A percentile compares a stretch with the other conserved stretches of the same genome.
Conservation (phyloP, 2,113 vertebrate species). For the Tragelaphus imberbis region DNA sequence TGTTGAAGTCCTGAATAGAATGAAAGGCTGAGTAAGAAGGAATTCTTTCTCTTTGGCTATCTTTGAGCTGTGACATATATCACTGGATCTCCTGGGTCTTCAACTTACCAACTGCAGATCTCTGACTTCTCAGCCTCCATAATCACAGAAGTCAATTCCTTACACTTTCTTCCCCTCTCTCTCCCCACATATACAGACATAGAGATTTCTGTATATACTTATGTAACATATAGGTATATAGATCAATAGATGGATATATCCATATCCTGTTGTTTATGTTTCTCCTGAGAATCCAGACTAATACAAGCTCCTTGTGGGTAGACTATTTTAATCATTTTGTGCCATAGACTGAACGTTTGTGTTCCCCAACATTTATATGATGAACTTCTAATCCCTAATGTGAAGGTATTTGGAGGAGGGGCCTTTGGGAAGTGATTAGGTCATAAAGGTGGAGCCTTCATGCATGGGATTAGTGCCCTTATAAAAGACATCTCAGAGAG, state of each 20-base stretch:
- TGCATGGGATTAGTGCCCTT: background rate
- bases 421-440: background rate
- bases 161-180: background rate
- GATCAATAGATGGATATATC: background rate
- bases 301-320: background rate
- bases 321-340: background rate
- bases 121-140: background rate
- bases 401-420: background rate
- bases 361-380: background rate
- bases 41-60: background rate
- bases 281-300: background rate
- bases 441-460: background rate
- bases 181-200: background rate
- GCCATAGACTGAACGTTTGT: background rate
- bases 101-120: background rate
- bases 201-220: background rate
- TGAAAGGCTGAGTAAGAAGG: background rate
- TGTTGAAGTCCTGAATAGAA: background rate
- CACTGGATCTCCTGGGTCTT: background rate
- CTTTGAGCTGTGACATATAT: background rate
- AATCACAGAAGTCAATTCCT: background rate
- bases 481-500: background rate
- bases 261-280: background rate
- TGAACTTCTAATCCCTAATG: background rate
- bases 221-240: background rate